Base-by-base conservation (phyloP, 1,140 invertebrate species). In the Pachypeltis micranthus region DNA sequence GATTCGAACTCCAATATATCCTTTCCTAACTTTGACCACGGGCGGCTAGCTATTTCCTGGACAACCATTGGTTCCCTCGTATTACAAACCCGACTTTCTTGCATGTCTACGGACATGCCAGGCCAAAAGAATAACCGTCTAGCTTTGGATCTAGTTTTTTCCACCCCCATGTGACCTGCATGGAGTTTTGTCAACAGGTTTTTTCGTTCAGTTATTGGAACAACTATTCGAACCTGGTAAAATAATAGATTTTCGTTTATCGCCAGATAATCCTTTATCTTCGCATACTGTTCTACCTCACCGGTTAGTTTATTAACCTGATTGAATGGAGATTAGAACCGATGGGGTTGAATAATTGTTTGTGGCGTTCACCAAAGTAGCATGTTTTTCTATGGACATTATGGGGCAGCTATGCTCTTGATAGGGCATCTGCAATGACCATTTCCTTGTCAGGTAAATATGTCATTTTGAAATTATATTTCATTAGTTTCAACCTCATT, bases 81-180 rank as follows among this genome's bases (percentile, higher is more conserved):
- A 61, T 72, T 71, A 19, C 61, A 65, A 14, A 63, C 67, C 54
- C 58, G 58, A 68, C 68, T 70, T 62, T 67, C 70, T 29, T 64
- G 2, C 27, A 79, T 76, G 54, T 80, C 70, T 47, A 72, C 71
- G 34, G 68, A 68, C 64, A 79, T 76, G n/a, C 67, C 67, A 21
- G 75, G 75, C 74, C 75, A 78, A 67, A 70, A 78, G 39, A 79
- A 66, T 44, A 70, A 62, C 61, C 75, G 69, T 64, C 71, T 68
- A 24, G 76, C 74, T 61, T 68, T 65, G 26, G 62, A 57, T 64
- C 72, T 70, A 58, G 68, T 72, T 66, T 74, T 74, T 54, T 73
- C 73, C 61, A 73, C 69, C 1, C 78, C 78, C 58, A 77, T 34
- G 68, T 81, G 77, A 19, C 69, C 67, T 63, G 73, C 70, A 68